Evolutionary conservation across 2,113 vertebrate genomes (phyloP).

Genomic region (Ictidomys tridecemlineatus): DNA sequence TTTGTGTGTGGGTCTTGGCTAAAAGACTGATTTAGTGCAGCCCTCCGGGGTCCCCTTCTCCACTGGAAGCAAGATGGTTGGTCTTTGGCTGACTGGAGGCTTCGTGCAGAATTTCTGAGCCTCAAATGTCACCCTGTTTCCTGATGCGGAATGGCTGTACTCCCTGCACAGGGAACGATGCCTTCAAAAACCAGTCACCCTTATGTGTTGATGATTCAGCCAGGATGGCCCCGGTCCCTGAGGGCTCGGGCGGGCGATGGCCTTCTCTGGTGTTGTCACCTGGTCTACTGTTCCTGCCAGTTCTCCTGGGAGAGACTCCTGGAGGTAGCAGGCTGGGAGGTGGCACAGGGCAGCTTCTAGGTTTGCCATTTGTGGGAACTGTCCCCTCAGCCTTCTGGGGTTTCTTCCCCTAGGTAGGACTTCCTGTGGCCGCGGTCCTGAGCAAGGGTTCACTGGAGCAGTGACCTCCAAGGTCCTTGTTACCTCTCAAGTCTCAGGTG

Average conservation of each 20-base stretch:
- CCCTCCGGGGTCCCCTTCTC: neutral
- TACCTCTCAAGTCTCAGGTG: neutral
- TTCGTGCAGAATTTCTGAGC: constrained; percentile 4
- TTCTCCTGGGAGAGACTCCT: neutral
- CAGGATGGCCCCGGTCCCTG: neutral
- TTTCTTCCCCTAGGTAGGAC: neutral
- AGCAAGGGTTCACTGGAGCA: neutral
- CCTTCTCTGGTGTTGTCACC: neutral
- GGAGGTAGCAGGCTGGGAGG: neutral
- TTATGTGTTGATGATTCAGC: neutral
- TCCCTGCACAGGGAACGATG: neutral
- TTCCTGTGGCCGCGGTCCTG: neutral
- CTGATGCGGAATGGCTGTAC: neutral
- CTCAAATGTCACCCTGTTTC: neutral
- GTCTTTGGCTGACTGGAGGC: constrained; percentile 3
- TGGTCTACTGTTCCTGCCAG: neutral
- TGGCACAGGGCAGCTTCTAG: neutral
- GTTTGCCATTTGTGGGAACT: neutral
- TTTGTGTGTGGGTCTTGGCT: neutral
- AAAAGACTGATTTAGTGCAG: neutral
- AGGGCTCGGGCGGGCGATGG: neutral
- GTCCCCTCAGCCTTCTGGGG: neutral
- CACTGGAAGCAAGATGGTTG: neutral
- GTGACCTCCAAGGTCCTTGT: neutral
- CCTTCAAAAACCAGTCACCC: neutral